Percentiles rank a stretch among this genome's conserved stretches.
Conservation (phyloP, 2,797 vertebrate species). For the Pangasius sanitwongsei region DNA sequence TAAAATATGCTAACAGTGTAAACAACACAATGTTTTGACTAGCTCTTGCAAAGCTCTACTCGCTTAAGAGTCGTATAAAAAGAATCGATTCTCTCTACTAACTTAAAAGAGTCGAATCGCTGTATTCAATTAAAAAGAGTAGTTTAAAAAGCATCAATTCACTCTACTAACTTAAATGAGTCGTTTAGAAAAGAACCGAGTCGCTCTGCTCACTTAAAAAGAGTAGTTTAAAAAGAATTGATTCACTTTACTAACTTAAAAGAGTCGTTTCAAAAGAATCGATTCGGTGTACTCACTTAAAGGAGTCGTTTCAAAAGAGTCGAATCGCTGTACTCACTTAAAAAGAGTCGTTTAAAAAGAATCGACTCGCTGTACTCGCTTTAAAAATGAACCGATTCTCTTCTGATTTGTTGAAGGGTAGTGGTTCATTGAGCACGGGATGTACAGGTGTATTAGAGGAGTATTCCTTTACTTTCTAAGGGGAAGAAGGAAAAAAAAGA, state of each 20-base stretch:
- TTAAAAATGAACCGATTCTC: neutral
- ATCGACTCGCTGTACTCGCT: neutral
- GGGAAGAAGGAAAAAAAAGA: neutral
- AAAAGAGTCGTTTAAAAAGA: neutral
- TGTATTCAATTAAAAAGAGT: neutral
- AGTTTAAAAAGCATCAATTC: neutral
- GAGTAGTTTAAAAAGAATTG: too few relatives aligned
- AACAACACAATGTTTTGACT: too few relatives aligned
- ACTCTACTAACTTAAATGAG: too few relatives aligned
- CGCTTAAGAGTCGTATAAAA: neutral
- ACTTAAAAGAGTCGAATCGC: neutral
- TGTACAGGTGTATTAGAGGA: neutral
- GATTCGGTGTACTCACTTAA: neutral
- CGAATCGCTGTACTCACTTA: neutral
- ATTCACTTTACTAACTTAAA: neutral
- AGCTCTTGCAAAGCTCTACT: neutral
- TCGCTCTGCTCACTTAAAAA: neutral
- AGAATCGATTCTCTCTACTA: neutral
- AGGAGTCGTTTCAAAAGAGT: neutral
- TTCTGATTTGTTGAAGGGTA: neutral
- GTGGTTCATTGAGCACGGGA: too few relatives aligned
- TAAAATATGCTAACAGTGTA: neutral
- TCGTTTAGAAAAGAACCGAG: neutral
- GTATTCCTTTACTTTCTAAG: neutral
- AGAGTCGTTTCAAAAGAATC: neutral